Conservation (phyloP, 2,888 invertebrate species). For the Cryptops parisi region DNA sequence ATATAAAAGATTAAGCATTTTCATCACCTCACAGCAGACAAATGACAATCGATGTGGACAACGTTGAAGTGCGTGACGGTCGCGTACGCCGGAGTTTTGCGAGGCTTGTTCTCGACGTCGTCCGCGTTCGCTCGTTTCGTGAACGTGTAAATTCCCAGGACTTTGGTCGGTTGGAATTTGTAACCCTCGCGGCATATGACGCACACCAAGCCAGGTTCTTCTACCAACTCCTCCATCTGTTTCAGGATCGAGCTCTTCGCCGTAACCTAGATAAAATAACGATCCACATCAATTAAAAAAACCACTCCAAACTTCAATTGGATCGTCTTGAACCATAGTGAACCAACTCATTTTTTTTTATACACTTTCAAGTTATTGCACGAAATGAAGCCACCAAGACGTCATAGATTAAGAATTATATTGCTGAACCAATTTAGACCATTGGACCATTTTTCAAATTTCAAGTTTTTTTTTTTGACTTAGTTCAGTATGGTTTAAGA, state of each 20-base stretch:
- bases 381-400: no score
- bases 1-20: no score
- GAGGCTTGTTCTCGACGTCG: conserved; percentile 73
- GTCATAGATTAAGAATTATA: no score
- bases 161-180: conserved; percentile 83
- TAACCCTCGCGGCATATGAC: conserved; percentile 98
- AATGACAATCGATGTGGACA: conserved; percentile 96
- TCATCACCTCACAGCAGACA: conserved; percentile 70
- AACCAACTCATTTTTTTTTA: no score
- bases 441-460: no score
- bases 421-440: no score
- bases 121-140: conserved; percentile 90
- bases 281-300: no score
- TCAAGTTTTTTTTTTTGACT: background rate
- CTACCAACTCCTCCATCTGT: conserved; percentile 86
- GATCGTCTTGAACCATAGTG: no score
- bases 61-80: conserved; percentile 98
- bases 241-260: conserved; percentile 72
- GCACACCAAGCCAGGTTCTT: conserved; percentile 89
- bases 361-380: no score
- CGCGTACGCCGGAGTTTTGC: conserved; percentile 66
- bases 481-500: no score
- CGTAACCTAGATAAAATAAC: conserved; percentile 55
- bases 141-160: conserved; percentile 91
- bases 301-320: no score